Base-by-base conservation (phyloP, 2,113 vertebrate genomes). In the Echinops telfairi region DNA sequence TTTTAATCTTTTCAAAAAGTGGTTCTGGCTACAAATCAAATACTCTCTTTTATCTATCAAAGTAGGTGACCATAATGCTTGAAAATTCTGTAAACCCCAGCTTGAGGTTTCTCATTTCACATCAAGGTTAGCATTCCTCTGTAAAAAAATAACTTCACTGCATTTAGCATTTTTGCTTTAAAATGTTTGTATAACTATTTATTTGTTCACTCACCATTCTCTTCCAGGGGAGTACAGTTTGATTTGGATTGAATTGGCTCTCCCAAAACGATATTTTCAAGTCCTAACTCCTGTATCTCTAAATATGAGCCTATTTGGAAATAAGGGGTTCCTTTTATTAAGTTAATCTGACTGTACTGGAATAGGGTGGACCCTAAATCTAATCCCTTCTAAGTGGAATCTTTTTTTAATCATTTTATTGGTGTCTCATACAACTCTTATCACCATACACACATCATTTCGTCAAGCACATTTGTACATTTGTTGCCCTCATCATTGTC, bases 11-110 rank as follows among this genome's bases (percentile, higher is more conserved):
- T 93, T 70, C 1, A 76, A 76, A 23, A 38, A 60, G 78, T 91
- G 47, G 89, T 93, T 94, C 27, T 89, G 81, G 47, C 94, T 6
- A 83, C 43, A 83, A 93, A 93, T n/a, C 19, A 71, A 84, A 93
- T 90, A 47, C 3, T 68, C 16, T 86, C 60, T 83, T 23, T 89
- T 71, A 9, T 92, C 8, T 88, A 15, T 73, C 83, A 92, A 92
- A 6, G 19, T 83, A 60, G 47, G 38, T 81, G 29, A 70, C 33
- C 79, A 66, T 92, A 88, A 70, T 85, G 40, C 23, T 40, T 90
- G 16, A 88, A 64, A 68, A 31, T 90, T 57, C 57, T 94, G 14
- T 76, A 93, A 88, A 38, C 4, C 47, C 31, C 89, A 86, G 12
- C 38, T 79, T 70, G 5, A 88, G 71, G 53, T 47, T 6, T 64